Base-by-base conservation (phyloP, 2,113 vertebrate species). In the Pungitius pungitius region DNA sequence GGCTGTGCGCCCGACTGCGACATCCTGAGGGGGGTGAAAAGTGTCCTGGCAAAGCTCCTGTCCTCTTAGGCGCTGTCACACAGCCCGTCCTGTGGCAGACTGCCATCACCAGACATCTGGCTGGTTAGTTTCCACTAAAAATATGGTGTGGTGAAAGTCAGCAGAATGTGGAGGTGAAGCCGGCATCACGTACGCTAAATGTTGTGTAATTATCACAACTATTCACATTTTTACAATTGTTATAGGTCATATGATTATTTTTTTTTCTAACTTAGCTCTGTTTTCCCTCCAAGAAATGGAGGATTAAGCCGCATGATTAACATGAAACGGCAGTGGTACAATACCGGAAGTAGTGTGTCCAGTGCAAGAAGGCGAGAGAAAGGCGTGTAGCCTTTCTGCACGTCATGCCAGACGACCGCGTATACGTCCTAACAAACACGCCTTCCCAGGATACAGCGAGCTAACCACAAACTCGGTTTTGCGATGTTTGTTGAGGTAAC, bases 1-100 rank as follows among this genome's bases (percentile, higher is more conserved):
- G 49, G 33, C 39, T 39, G 42, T 4, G 33, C 47, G 47, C n/a
- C 55, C 42, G 70, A 71, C 70, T 60, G 40, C n/a, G 11, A 70
- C 65, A 77, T 77, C 65, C 57, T 64, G 72, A 80, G 73, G 72
- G n/a, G 58, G 73, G 77, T 75, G 77, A 73, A 73, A 85, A 75
- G 82, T 83, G 76, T 75, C 80, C 76, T 80, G 82, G 81, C 78
- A 66, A 15, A 39, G 68, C 74, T 69, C 52, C 67, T 40, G 84
- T 78, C 71, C 73, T 70, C 60, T 79, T 39, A 35, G 78, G 75
- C 68, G n/a, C 60, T 49, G 82, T 85, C 66, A 73, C 42, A 49
- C 70, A 47, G 54, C n/a, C 33, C 62, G 71, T 73, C 68, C 66
- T 22, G 63, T 73, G 77, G 64, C 69, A 14, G 42, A 1, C 51